Evolutionary conservation across 1,140 invertebrate species (phyloP).

Genomic region (Brachionus paranguensis): DNA sequence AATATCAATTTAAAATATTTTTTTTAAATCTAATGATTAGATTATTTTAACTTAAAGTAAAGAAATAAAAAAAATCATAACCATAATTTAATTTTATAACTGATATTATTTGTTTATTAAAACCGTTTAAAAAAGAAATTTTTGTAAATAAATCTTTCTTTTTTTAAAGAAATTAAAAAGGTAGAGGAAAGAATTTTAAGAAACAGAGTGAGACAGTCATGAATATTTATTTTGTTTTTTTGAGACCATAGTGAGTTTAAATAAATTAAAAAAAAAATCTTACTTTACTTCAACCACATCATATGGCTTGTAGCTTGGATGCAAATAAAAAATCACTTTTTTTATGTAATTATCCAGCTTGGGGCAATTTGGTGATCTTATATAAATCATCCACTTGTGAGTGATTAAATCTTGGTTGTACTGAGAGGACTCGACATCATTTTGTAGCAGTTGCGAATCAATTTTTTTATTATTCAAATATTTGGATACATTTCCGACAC

Average conservation of each 20-base stretch:
- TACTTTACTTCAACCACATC: constrained; percentile 72
- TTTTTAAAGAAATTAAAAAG: too few species aligned
- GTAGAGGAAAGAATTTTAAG: too few species aligned
- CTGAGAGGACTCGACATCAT: background rate
- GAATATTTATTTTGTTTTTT: background rate
- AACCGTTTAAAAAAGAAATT: too few species aligned
- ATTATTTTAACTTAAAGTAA: too few species aligned
- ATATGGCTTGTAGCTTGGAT: constrained; percentile 79
- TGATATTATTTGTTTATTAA: too few species aligned
- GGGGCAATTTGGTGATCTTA: constrained; percentile 63
- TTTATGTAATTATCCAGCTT: constrained; percentile 64
- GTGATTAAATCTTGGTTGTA: constrained; percentile 51
- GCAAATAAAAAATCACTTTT: constrained; percentile 73
- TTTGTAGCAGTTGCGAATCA: background rate
- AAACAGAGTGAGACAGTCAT: background rate
- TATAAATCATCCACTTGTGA: constrained; percentile 83
- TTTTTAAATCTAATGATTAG: too few species aligned
- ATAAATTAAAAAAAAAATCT: constrained; percentile 41
- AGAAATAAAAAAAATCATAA: too few species aligned
- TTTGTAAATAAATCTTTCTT: too few species aligned
- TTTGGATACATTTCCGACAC: constrained; percentile 78
- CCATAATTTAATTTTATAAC: too few species aligned
- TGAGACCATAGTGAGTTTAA: background rate
- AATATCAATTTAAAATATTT: too few species aligned
- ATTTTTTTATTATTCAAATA: constrained; percentile 54